Conservation (phyloP, 2,113 vertebrate genomes). For the Protobothrops flavoviridis region DNA sequence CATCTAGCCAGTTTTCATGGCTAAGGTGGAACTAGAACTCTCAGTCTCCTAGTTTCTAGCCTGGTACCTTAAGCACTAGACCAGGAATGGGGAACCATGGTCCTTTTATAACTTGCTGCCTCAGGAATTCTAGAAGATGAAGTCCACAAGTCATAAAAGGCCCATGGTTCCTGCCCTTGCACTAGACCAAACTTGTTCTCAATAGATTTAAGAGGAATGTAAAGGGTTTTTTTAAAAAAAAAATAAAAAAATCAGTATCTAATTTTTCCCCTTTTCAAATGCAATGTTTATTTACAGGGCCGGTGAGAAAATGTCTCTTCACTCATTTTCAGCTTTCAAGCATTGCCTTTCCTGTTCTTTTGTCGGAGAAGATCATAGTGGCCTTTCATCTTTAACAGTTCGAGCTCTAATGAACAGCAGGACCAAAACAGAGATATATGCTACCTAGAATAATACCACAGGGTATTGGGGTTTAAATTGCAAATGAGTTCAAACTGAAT, state of each 20-base stretch:
- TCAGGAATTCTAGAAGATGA: neutral
- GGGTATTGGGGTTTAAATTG: conserved; percentile 44
- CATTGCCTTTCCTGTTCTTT: neutral
- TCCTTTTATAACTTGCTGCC: neutral
- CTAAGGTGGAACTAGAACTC: neutral
- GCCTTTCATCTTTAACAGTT: neutral
- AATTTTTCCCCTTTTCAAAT: neutral
- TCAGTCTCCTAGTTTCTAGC: neutral
- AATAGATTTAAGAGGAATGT: conserved; percentile 33
- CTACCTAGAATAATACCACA: conserved; percentile 4
- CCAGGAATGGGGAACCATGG: neutral
- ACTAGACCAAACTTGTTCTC: neutral
- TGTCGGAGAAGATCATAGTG: neutral
- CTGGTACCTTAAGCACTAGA: neutral
- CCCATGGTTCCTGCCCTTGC: neutral
- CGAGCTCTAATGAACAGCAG: neutral
- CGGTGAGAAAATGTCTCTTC: neutral
- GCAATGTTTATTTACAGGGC: neutral
- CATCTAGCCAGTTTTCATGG: neutral
- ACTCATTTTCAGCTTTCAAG: neutral
- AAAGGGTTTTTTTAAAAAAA: neutral
- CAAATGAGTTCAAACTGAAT: conserved; percentile 9
- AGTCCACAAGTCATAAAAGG: neutral
- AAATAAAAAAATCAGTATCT: neutral
- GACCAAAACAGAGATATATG: neutral